A percentile compares a stretch with the other conserved stretches of the same genome.
phyloP scores from a whole-genome alignment of 2,888 invertebrate species.

The Epicampocera succincta region DNA sequence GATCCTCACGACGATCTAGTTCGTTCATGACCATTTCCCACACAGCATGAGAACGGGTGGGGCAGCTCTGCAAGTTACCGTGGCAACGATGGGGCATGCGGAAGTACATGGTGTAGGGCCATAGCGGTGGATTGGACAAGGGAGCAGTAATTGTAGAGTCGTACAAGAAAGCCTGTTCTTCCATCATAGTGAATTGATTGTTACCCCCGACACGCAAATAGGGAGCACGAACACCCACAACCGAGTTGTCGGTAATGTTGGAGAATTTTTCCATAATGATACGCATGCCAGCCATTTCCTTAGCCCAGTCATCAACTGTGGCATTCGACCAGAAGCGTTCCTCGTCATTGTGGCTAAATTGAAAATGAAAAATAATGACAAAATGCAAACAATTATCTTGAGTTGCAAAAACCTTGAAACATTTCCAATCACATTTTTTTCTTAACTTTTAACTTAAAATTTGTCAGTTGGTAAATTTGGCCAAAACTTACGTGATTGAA shows the following conservation, averaged over 20 bases:
- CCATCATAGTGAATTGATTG: constrained; percentile 98
- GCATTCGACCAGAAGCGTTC: constrained; percentile 97
- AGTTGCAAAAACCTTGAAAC: background rate
- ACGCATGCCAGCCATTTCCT: constrained; percentile 97
- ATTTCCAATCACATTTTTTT: too few species aligned
- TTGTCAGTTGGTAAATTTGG: too few species aligned
- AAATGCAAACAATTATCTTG: background rate
- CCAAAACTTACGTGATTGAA: constrained; percentile 91
- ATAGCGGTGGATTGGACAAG: constrained; percentile 93
- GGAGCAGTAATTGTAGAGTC: constrained; percentile 97
- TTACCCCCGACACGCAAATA: constrained; percentile 96
- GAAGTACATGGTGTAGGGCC: constrained; percentile 99
- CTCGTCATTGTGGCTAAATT: constrained; percentile 91
- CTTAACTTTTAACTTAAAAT: too few species aligned
- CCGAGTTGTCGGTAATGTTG: constrained; percentile 94
- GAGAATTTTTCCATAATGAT: constrained; percentile 94
- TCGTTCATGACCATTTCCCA: constrained; percentile 99
- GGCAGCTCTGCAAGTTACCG: constrained; percentile 94
- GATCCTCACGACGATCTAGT: constrained; percentile 94
- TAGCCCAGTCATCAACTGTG: constrained; percentile 95
- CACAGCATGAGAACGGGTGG: constrained; percentile 94
- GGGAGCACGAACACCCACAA: constrained; percentile 94
- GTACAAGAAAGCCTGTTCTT: constrained; percentile 96
- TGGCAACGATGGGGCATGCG: constrained; percentile 97
- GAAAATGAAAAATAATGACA: constrained; percentile 4